Evolutionary conservation across 1,140 invertebrate species (phyloP), one percentile per base, ranked within the genome.

Genomic region (Tribolium madens): DNA sequence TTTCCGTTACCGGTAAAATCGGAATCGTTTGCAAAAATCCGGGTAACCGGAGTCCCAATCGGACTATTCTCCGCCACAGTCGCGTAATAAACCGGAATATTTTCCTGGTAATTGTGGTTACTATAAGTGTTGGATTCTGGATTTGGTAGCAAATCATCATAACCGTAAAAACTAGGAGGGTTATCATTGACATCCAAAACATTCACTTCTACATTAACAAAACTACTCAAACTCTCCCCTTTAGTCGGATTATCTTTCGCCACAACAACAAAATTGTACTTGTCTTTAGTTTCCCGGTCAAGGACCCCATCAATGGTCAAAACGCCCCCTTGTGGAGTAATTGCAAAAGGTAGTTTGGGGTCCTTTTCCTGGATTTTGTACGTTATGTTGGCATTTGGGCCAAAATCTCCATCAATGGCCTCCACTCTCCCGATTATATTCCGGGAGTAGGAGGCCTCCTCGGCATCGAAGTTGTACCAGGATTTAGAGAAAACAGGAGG

Each of bases 1-100:
- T 95, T 95, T 46, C 95, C 94, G 83, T 96, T 96, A 0, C 91
- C 92, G 21, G 91, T 87, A 81, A 93, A 93, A 84, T 97, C 96
- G 0, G 91, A 90, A 86, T 98, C 96, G 52, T 95, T 95, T 0
- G 95, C 96, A 72, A 89, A 91, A 1, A 97, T 90, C 85, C 89
- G 89, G 1, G 89, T 89, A 0, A 96, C 91, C 7, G 90, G 87
- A 3, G 91, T 92, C 12, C 93, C 93, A 1, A 92, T 87, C 0
- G 90, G 89, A 9, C 88, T 89, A 82, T 93, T 92, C 81, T 95
- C 92, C 64, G 90, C 87, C 14, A 93, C 83, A 4, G 90, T 90
- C 0, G 91, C 90, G 77, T 91, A 91, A 80, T 94, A 95, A 3
- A 95, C 87, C 0, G 93, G 93, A 6, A 92, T 84, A 50, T 78